Conservation (phyloP, 2,113 vertebrate genomes). For the Menidia beryllina region DNA sequence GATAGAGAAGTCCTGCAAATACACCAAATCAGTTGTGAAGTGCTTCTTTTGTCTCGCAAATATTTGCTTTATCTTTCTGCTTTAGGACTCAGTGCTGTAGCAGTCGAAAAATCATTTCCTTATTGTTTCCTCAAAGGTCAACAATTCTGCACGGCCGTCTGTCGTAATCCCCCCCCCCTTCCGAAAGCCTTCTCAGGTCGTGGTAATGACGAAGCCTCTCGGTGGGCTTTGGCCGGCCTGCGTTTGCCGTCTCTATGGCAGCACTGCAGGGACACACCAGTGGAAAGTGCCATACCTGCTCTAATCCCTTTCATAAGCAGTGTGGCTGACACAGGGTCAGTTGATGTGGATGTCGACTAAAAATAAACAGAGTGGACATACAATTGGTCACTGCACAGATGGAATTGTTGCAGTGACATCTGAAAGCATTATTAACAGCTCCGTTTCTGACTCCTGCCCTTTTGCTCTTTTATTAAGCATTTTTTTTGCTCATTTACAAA, state of each 20-base stretch:
- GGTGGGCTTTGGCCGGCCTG: not conserved
- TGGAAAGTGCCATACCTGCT: constrained; percentile 64
- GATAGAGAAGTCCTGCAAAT: too few relatives aligned
- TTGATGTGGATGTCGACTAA: constrained; percentile 49
- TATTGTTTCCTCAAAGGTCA: not conserved
- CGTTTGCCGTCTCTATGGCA: constrained; percentile 17
- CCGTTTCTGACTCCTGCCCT: not conserved
- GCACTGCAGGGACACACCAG: constrained; percentile 3
- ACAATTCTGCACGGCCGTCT: not conserved
- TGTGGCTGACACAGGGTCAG: constrained; percentile 43
- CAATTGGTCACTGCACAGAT: constrained; percentile 5
- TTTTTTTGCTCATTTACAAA: not conserved
- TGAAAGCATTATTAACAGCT: constrained; percentile 1
- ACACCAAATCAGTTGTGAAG: too few relatives aligned
- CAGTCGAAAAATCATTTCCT: too few relatives aligned
- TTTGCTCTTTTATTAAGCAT: not conserved
- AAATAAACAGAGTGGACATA: constrained; percentile 47
- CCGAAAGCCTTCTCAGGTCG: too few relatives aligned
- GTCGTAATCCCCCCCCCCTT: too few relatives aligned
- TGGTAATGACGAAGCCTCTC: not conserved
- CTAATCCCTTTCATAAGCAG: constrained; percentile 54
- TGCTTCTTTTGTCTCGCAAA: too few relatives aligned
- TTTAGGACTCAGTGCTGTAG: too few relatives aligned
- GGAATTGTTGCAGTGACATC: not conserved
- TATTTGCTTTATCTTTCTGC: too few relatives aligned